phyloP scores from a whole-genome alignment of 2,797 vertebrate genomes.

The Poecilia picta region DNA sequence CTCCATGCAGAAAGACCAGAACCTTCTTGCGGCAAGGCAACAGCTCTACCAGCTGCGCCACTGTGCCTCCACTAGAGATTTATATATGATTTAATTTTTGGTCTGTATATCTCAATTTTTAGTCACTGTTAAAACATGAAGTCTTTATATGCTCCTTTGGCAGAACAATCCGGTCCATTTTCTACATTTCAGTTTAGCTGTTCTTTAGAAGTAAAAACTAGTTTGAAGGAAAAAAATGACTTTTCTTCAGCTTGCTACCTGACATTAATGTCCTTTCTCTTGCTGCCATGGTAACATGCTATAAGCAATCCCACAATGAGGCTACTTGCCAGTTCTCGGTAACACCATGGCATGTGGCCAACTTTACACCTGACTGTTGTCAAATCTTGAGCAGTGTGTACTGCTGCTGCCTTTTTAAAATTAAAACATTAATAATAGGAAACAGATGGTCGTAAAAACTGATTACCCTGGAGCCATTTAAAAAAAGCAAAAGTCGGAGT shows the following conservation, averaged over 20 bases:
- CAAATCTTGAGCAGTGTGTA: slow-evolving; percentile 14
- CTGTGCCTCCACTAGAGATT: background rate
- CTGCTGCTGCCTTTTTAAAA: slow-evolving; percentile 38
- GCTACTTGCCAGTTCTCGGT: background rate
- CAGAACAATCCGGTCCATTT: background rate
- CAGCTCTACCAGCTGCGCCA: no score
- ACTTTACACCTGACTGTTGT: slow-evolving; percentile 53
- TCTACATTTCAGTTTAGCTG: background rate
- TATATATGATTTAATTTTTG: background rate
- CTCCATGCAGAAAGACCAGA: no score
- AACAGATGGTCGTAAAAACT: slow-evolving; percentile 51
- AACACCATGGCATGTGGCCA: slow-evolving; percentile 31
- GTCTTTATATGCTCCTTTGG: background rate
- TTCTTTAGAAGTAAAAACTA: background rate
- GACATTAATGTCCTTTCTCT: background rate
- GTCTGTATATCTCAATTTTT: background rate
- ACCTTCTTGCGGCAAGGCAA: no score
- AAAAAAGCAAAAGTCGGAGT: slow-evolving; percentile 20
- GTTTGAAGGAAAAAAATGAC: background rate
- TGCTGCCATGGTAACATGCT: slow-evolving; percentile 4
- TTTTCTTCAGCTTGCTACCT: background rate
- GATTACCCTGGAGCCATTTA: slow-evolving; percentile 49
- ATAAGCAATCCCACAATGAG: background rate
- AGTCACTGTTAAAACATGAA: background rate
- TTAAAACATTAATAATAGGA: slow-evolving; percentile 27